Conservation (phyloP, 1,140 invertebrate species). For the Listronotus oregonensis region DNA sequence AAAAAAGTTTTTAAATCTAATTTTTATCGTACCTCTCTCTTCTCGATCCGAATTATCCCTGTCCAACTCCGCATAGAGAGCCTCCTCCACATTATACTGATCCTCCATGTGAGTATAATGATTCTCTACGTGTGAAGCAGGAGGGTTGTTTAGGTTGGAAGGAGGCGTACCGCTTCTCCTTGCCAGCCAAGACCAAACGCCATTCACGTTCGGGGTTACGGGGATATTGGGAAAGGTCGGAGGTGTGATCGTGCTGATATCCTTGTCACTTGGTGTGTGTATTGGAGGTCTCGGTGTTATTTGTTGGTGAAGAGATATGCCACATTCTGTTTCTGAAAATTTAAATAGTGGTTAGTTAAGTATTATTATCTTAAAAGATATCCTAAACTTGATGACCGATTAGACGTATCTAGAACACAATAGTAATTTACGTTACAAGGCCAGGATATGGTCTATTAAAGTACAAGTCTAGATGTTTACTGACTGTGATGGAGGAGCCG, state of each 20-base stretch:
- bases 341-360: background rate
- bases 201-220: conserved; percentile 51
- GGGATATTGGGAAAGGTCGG: conserved; percentile 36
- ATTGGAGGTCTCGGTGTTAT: conserved; percentile 42
- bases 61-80: conserved; percentile 71
- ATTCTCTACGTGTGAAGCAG: conserved; percentile 63
- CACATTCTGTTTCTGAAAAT: conserved; percentile 34
- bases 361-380: background rate
- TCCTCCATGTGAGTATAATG: conserved; percentile 75
- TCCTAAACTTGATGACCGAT: no score
- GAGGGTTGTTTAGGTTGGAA: conserved; percentile 56
- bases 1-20: no score
- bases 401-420: no score
- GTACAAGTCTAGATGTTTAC: no score
- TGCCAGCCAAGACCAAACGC: conserved; percentile 70
- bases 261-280: conserved; percentile 48
- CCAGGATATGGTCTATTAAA: no score
- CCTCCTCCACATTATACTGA: conserved; percentile 61
- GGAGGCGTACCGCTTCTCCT: conserved; percentile 56
- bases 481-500: no score
- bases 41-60: conserved; percentile 50
- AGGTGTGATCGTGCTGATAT: conserved; percentile 41
- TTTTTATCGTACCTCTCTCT: conserved; percentile 11
- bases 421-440: no score
- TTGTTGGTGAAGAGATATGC: conserved; percentile 26